These are phyloP conservation scores for Conchocele bisecta DNA, from an alignment of 2,888 invertebrate genomes.

Conservation along the genomic window DNA sequence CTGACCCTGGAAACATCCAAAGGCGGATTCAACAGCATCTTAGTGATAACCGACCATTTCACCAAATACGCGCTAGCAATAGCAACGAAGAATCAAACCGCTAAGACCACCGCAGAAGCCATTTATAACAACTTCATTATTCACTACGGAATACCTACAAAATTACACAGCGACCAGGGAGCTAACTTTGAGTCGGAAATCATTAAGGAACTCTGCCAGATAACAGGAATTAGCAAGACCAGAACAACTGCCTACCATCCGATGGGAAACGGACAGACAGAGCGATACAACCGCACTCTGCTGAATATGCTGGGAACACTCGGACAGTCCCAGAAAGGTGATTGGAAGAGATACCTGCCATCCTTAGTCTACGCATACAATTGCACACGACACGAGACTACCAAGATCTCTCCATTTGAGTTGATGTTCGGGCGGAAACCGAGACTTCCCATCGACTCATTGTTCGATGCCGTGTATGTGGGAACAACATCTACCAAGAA, in stretches of 20 bases:
- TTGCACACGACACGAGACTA: slow-evolving; percentile 30
- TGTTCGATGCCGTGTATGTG: too few relatives aligned
- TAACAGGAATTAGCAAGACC: slow-evolving; percentile 8
- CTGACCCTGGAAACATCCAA: slow-evolving; percentile 13
- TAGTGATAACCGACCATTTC: slow-evolving; percentile 14
- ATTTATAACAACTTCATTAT: not conserved
- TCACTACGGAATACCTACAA: slow-evolving; percentile 1
- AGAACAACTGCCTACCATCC: not conserved
- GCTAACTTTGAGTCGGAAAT: slow-evolving; percentile 10
- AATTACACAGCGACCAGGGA: slow-evolving; percentile 2
- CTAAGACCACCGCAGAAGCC: slow-evolving; percentile 13
- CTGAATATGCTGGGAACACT: too few relatives aligned
- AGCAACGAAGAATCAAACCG: slow-evolving; percentile 6
- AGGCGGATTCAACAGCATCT: slow-evolving; percentile 1
- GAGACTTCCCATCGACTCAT: slow-evolving; percentile 30
- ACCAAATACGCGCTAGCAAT: slow-evolving; percentile 1
- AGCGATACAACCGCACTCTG: not conserved
- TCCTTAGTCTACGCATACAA: slow-evolving; percentile 40
- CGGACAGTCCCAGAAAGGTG: too few relatives aligned
- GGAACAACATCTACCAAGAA: too few relatives aligned
- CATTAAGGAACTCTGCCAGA: slow-evolving; percentile 24
- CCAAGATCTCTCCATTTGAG: slow-evolving; percentile 32
- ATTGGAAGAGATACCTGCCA: too few relatives aligned
- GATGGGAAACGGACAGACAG: not conserved
- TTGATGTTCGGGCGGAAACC: slow-evolving; percentile 43